Conservation (phyloP, 2,113 vertebrate genomes). For the Pagrus major region DNA sequence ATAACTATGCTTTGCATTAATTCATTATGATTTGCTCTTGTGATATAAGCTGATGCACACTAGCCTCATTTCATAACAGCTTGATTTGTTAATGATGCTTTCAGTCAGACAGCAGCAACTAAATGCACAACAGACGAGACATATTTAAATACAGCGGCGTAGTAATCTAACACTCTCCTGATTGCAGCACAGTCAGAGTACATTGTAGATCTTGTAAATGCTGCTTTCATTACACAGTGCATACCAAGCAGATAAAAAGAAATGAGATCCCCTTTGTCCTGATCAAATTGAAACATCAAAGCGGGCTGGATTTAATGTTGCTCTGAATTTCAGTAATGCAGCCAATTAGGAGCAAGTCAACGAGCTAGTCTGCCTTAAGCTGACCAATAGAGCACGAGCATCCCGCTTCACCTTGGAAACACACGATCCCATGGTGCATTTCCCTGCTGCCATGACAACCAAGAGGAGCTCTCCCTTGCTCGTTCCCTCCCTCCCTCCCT, state of each 20-base stretch:
- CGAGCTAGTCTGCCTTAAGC: slow-evolving; percentile 57
- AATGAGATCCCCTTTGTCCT: slow-evolving; percentile 48
- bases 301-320: slow-evolving; percentile 50
- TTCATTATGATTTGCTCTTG: slow-evolving; percentile 17
- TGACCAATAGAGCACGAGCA: slow-evolving; percentile 76
- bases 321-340: slow-evolving; percentile 57
- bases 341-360: slow-evolving; percentile 70
- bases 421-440: slow-evolving; percentile 80
- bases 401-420: slow-evolving; percentile 82
- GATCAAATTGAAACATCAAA: slow-evolving; percentile 65
- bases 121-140: slow-evolving; percentile 29
- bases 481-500: slow-evolving; percentile 39
- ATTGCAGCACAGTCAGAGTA: slow-evolving; percentile 47
- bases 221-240: slow-evolving; percentile 14
- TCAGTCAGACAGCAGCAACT: slow-evolving; percentile 35
- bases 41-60: slow-evolving; percentile 26
- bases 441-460: slow-evolving; percentile 83
- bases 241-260: slow-evolving; percentile 41
- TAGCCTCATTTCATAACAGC: slow-evolving; percentile 54
- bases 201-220: slow-evolving; percentile 11
- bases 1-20: slow-evolving; percentile 16
- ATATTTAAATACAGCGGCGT: slow-evolving; percentile 38
- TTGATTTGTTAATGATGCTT: slow-evolving; percentile 64
- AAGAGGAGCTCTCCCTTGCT: slow-evolving; percentile 73
- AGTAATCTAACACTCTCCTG: slow-evolving; percentile 48